Percentiles rank a stretch among this genome's conserved stretches.
Evolutionary conservation across 2,797 vertebrate species (phyloP).

Genomic region (Coranthus polyacanthus): DNA sequence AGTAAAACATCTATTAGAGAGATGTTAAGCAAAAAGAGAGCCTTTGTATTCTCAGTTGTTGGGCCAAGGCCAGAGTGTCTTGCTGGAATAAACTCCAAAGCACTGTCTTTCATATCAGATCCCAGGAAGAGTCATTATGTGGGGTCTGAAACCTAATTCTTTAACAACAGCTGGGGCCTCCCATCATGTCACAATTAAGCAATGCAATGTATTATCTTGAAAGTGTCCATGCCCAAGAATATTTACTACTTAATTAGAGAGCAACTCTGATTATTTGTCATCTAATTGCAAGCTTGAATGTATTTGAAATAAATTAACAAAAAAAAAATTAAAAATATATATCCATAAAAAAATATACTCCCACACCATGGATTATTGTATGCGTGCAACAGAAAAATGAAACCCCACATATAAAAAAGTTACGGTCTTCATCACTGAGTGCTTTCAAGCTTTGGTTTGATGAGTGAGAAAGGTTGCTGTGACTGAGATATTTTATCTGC

Average conservation of each 20-base stretch:
- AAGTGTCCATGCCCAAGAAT: constrained; percentile 15
- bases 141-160: constrained; percentile 72
- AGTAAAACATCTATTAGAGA: constrained; percentile 61
- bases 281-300: constrained; percentile 18
- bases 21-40: constrained; percentile 53
- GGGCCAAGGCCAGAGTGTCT: constrained; percentile 63
- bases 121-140: constrained; percentile 63
- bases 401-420: constrained; percentile 50
- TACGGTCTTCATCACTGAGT: constrained; percentile 24
- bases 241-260: constrained; percentile 49
- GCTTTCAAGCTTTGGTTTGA: constrained; percentile 42
- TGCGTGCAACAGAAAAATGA: too few species aligned
- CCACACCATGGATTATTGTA: too few species aligned
- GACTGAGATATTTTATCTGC: constrained; percentile 46
- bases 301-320: constrained; percentile 29
- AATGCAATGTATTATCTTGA: constrained; percentile 52
- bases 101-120: constrained; percentile 68
- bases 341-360: too few species aligned
- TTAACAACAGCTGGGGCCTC: constrained; percentile 74
- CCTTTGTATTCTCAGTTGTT: constrained; percentile 54
- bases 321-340: too few species aligned
- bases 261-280: constrained; percentile 37
- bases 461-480: constrained; percentile 36
- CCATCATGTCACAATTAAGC: constrained; percentile 65
- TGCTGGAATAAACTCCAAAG: constrained; percentile 62